Evolutionary conservation across 1,140 invertebrate species (phyloP).

Genomic region (Pseudomyrmex flavicornis): DNA sequence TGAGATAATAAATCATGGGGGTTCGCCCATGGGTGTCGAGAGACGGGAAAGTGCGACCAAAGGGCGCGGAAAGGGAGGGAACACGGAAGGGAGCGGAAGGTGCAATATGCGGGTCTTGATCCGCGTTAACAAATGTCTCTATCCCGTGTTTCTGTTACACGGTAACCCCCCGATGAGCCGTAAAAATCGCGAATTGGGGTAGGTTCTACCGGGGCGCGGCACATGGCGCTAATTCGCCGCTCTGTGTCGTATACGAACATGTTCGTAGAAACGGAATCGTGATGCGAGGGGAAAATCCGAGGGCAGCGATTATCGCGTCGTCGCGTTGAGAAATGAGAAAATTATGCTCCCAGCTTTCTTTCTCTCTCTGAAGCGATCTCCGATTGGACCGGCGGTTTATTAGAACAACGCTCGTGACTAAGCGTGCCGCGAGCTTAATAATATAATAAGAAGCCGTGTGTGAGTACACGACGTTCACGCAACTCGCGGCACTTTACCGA

Average conservation of each 20-base stretch:
- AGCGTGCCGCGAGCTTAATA: constrained; percentile 43
- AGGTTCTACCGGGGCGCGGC: constrained; percentile 45
- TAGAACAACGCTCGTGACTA: constrained; percentile 36
- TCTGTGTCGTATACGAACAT: constrained; percentile 7
- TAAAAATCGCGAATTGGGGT: constrained; percentile 74
- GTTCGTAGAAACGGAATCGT: constrained; percentile 17
- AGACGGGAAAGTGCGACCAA: constrained; percentile 23
- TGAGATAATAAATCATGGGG: constrained; percentile 80
- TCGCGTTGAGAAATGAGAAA: constrained; percentile 67
- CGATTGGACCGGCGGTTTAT: constrained; percentile 54
- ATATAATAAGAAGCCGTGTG: constrained; percentile 53
- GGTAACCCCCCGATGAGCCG: constrained; percentile 64
- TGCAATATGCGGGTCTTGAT: constrained; percentile 71
- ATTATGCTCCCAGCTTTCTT: constrained; percentile 53
- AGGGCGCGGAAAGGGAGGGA: constrained; percentile 16
- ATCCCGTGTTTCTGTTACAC: constrained; percentile 71
- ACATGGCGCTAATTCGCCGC: constrained; percentile 68
- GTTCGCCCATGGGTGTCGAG: constrained; percentile 60
- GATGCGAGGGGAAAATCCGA: constrained; percentile 8
- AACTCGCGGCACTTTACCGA: not conserved
- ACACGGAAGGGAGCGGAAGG: constrained; percentile 62
- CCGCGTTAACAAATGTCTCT: constrained; percentile 80
- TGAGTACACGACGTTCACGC: not conserved
- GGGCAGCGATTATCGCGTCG: constrained; percentile 64
- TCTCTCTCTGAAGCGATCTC: constrained; percentile 13